Base-by-base conservation (phyloP, 2,797 vertebrate genomes). In the Rhabdophis nuchalis region DNA sequence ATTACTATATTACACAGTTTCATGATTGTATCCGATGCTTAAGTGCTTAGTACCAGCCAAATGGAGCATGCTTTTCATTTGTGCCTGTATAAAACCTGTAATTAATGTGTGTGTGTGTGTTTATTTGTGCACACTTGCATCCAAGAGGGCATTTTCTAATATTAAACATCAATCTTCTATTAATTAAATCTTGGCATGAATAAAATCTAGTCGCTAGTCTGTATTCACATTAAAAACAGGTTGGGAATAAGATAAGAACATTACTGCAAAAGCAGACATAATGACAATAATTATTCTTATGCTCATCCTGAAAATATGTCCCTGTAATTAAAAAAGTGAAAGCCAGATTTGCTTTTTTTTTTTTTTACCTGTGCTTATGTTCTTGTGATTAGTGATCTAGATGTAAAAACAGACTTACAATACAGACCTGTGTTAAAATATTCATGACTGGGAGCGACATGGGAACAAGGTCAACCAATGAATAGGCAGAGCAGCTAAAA, bases 21-120 rank as follows among this genome's bases (percentile, higher is more conserved):
- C 41, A 77, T 50, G 50, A 88, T 23, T 11, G 57, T 25, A 77
- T 46, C 41, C 58, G 64, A 58, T 58, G 72, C 87, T 88, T 88
- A 77, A 88, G 50, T 82, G 64, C 36, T 36, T 46, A 57, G 68
- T 88, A 50, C 10, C 56, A 77, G 56, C 64, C 36, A 88, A 88
- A 91, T 88, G 64, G 50, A 88, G 20, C 50, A 77, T 88, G 91
- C 58, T 88, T 46, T 57, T 88, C 16, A 91, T 88, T 88, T 91
- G n/a, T 86, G 25, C 46, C 52, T 27, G 23, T 88, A 29, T 77
- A 25, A 77, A 72, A 88, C 72, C 64, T 32, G 57, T 27, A 86
- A 91, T 50, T 50, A 77, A 1, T 25, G 4, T 82, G 20, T 82
- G 7, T 36, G 16, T 72, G 60, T 72, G 9, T 77, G 68, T 77